Evolutionary conservation across 2,113 vertebrate species (phyloP), one percentile per base, ranked within the genome.

Genomic region (Nerophis lumbriciformis): DNA sequence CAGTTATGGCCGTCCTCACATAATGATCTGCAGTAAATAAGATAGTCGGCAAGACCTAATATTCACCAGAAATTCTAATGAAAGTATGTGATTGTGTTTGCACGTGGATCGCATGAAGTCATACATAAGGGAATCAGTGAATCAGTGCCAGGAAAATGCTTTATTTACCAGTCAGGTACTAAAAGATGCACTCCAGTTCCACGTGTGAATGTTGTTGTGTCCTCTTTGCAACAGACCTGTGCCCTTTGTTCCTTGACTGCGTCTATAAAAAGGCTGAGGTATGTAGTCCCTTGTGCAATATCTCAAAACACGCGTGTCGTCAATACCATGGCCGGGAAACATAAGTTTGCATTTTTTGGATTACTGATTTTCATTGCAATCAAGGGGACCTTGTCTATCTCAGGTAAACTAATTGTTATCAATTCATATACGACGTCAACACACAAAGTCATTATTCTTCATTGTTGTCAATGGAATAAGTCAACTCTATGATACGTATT

Each of bases 241-340:
- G 82, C 66, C 71, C 87, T 89, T 89, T 89, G 83, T 69, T 67
- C 86, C 66, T 45, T 61, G 6, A 7, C 39, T 65, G 55, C 48
- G 52, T 51, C n/a, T 62, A 79, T 86, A 86, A 86, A 85, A 6
- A 42, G 28, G 58, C 16, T 10, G 16, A 42, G n/a, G 55, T 21
- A 6, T 9, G 38, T 57, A n/a, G 12, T 10, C 55, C 10, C 39
- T 4, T 5, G 55, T 21, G 55, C 39, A 44, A 19, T 57, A 13
- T 10, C 19, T 55, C 36, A 15, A 4, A 51, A 53, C 8, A 44
- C 37, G 48, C 15, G 39, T 21, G 50, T 2, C 16, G 35, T 28
- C 16, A 19, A 19, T 49, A 74, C 11, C 67, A 91, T 91, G 90
- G 82, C 66, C 8, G 19, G 12, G 15, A 55, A n/a, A 63, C 51